A percentile compares a stretch with the other conserved stretches of the same genome.
phyloP scores from a whole-genome alignment of 2,888 invertebrate genomes.

The Cataglyphis livida region DNA sequence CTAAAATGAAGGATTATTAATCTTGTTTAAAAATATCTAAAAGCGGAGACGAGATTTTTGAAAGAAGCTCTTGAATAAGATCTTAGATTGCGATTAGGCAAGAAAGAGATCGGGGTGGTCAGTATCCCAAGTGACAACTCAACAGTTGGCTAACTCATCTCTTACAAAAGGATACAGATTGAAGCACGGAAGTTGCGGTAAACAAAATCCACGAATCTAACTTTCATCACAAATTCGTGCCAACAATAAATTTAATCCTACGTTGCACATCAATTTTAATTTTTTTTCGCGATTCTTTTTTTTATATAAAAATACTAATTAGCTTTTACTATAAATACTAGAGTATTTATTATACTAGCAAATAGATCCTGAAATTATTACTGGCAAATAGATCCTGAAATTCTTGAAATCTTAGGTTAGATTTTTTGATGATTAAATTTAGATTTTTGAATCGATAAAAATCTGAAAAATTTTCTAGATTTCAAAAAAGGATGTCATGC shows the following conservation, averaged over 20 bases:
- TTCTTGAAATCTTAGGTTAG: neutral
- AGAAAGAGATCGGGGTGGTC: neutral
- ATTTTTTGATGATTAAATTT: neutral
- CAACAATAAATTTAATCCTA: neutral
- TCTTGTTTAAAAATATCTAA: neutral
- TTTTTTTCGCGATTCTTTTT: neutral
- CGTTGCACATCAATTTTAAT: neutral
- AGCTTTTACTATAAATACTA: neutral
- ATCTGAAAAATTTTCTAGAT: neutral
- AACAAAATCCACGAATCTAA: neutral
- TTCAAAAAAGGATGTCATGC: neutral
- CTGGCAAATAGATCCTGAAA: neutral
- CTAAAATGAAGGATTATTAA: neutral
- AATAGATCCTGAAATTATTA: neutral
- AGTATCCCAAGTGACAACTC: neutral
- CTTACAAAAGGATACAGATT: neutral
- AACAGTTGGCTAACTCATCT: neutral
- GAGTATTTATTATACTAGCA: neutral
- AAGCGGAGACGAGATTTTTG: neutral
- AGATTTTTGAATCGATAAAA: neutral
- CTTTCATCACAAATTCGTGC: neutral
- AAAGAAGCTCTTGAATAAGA: neutral
- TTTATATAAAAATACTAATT: neutral
- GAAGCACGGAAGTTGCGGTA: conserved; percentile 10
- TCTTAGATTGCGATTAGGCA: neutral